phyloP scores from a whole-genome alignment of 2,797 vertebrate genomes.

The Glossophaga mutica region DNA sequence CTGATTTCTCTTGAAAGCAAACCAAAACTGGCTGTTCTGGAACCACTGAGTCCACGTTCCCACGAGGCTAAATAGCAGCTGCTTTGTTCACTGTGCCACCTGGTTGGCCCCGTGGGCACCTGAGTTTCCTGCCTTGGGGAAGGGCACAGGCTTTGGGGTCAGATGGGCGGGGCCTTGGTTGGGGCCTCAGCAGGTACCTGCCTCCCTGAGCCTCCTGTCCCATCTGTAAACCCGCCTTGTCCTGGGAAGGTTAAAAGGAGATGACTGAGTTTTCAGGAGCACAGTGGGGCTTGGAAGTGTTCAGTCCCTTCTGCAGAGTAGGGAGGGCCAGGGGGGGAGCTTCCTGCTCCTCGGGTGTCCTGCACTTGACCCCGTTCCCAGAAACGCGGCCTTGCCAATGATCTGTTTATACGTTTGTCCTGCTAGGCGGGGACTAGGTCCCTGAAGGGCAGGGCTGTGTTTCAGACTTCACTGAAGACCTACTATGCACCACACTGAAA shows the following conservation, averaged over 20 bases:
- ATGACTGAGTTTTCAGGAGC: neutral
- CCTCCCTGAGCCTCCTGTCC: neutral
- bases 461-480: neutral
- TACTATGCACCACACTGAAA: neutral
- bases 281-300: rapidly evolving
- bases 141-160: neutral
- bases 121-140: neutral
- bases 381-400: neutral
- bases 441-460: neutral
- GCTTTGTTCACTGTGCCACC: neutral
- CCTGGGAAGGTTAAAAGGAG: neutral
- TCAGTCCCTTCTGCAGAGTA: neutral
- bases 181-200: neutral
- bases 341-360: neutral
- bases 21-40: neutral
- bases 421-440: neutral
- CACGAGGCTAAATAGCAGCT: neutral
- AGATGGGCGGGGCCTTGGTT: rapidly evolving
- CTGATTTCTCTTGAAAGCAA: neutral
- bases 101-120: rapidly evolving
- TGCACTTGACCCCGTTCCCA: neutral
- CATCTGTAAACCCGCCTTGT: neutral
- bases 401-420: neutral
- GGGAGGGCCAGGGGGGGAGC: neutral
- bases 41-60: neutral